Evolutionary conservation across 2,113 vertebrate genomes (phyloP), one percentile per base, ranked within the genome.

Genomic region (Gila orcuttii): DNA sequence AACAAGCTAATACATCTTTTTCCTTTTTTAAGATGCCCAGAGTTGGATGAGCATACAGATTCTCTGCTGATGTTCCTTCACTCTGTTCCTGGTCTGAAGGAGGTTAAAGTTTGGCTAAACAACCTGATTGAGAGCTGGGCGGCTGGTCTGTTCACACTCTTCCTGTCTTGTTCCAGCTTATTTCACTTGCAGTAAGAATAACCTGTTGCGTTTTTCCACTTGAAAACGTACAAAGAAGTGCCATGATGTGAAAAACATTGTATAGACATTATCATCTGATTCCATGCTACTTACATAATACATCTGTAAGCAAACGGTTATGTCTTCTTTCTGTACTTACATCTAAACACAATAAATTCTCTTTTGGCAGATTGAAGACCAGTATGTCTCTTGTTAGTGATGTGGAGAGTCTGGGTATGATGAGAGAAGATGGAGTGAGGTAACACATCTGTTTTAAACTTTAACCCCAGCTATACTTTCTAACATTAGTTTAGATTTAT

Each of bases 141-240:
- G 23, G 52, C 52, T 33, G 50, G 21, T n/a, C 36, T 86, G 36
- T 45, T 86, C 28, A 3, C 66, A n/a, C 57, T 86, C 52, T 59
- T 86, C 52, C 36, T 47, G 52, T 69, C 85, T n/a, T 80, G 85
- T 47, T 55, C 85, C 28, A 80, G 19, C 42, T 71, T 86, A 80
- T 25, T 31, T 39, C 55, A 23, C 2, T 23, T 86, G 9, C 33
- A 74, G 85, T 86, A 80, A 80, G 76, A 59, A 12, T 57, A 69
- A 23, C 9, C 25, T 1, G 0, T 31, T 74, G 1, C 36, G 1
- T 75, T 15, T 69, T 83, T 57, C 33, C 39, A 74, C 3, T 50
- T 45, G 59, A 73, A n/a, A 25, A 74, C 1, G 0, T 25, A 25
- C 42, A n/a, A 42, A 71, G 12, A 66, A 3, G 17, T 21, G 1